These are phyloP conservation scores for Encarsia formosa DNA, from an alignment of 2,888 invertebrate genomes.

Conservation along the genomic window DNA sequence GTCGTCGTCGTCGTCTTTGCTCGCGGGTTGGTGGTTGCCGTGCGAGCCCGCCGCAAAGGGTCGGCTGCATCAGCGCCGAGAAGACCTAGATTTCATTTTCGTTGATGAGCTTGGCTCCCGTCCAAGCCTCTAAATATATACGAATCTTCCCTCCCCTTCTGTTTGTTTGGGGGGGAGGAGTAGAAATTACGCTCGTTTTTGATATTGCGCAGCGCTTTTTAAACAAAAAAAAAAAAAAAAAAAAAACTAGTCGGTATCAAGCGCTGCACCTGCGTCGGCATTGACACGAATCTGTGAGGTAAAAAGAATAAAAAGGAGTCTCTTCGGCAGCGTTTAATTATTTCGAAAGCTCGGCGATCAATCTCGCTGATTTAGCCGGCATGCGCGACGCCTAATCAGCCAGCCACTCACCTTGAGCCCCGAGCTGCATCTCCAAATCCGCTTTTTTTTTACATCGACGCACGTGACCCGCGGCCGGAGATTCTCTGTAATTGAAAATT, in stretches of 20 bases:
- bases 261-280: background rate
- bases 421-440: no score
- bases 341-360: conserved; percentile 22
- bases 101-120: conserved; percentile 50
- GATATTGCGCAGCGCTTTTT: background rate
- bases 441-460: no score
- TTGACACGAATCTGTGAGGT: no score
- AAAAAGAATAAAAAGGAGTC: no score
- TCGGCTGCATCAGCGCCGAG: no score
- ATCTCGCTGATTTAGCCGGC: conserved; percentile 25
- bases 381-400: no score
- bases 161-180: conserved; percentile 5
- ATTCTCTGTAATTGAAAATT: no score
- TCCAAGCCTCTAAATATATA: conserved; percentile 50
- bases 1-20: no score
- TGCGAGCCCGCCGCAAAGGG: no score
- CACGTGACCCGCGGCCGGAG: no score
- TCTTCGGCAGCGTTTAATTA: background rate
- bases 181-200: background rate
- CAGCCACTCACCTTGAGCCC: no score
- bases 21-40: no score
- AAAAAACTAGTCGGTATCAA: background rate
- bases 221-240: background rate
- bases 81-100: conserved; percentile 52
- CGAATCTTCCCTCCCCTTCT: conserved; percentile 34